Conservation (phyloP, 2,888 invertebrate species). For the Flexamia atlantica region DNA sequence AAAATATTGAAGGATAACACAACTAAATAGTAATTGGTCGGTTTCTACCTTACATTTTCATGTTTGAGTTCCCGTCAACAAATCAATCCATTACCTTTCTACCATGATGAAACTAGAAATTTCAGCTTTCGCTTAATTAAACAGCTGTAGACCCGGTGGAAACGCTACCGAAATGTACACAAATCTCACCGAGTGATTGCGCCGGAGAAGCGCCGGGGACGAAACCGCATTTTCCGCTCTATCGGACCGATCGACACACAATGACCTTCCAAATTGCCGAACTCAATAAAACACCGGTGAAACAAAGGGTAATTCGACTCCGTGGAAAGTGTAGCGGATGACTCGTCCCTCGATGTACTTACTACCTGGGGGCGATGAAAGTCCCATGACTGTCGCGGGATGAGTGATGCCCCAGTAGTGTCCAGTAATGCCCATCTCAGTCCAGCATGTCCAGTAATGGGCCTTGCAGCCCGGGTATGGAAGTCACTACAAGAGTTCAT, state of each 20-base stretch:
- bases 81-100: no score
- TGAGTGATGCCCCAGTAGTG: neutral
- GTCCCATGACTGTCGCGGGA: conserved; percentile 1
- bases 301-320: neutral
- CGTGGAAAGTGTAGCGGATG: conserved; percentile 33
- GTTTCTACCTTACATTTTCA: no score
- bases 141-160: no score
- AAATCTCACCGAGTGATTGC: neutral
- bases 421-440: conserved; percentile 3
- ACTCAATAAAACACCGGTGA: neutral
- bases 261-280: conserved; percentile 22
- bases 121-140: no score
- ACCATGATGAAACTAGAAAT: no score
- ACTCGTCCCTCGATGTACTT: neutral
- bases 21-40: no score
- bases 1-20: no score
- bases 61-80: no score
- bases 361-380: conserved; percentile 1
- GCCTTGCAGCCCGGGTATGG: no score
- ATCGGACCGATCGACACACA: neutral
- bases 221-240: neutral
- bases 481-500: no score
- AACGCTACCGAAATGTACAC: neutral
- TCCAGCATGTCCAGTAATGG: no score
- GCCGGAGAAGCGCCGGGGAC: neutral